Conservation (phyloP, 2,113 vertebrate species). For the Dissostichus mawsoni region DNA sequence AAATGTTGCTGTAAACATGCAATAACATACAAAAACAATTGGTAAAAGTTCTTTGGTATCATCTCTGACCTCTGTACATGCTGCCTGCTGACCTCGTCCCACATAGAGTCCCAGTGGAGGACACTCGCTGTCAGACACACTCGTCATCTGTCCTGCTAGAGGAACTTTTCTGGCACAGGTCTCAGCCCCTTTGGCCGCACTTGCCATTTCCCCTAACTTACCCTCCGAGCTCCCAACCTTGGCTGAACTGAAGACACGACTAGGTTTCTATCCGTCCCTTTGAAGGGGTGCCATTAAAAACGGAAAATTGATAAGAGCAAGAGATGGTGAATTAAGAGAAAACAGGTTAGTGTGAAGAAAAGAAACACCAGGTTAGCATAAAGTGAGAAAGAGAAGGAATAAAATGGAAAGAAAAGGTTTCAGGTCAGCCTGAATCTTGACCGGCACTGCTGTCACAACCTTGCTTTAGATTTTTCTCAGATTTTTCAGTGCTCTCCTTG, state of each 20-base stretch:
- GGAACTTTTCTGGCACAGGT: constrained; percentile 23
- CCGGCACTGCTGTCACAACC: constrained; percentile 31
- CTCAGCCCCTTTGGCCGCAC: constrained; percentile 16
- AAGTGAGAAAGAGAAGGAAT: not conserved
- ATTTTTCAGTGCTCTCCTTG: constrained; percentile 32
- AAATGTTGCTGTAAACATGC: not conserved
- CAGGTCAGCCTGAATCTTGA: constrained; percentile 33
- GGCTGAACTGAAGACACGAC: constrained; percentile 1
- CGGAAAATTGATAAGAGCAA: constrained; percentile 5
- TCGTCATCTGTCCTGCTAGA: constrained; percentile 13
- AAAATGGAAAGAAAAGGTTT: constrained; percentile 58
- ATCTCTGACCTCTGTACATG: not conserved
- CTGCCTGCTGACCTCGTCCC: not conserved
- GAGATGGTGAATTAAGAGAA: constrained; percentile 13
- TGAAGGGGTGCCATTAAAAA: constrained; percentile 28
- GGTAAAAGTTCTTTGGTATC: not conserved
- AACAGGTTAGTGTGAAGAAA: not conserved
- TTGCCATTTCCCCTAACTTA: constrained; percentile 16
- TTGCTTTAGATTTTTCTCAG: constrained; percentile 49
- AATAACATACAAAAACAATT: not conserved
- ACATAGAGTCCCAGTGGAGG: constrained; percentile 10
- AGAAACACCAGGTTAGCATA: not conserved
- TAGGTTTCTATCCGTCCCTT: constrained; percentile 17
- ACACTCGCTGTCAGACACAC: constrained; percentile 5
- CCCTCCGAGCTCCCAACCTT: constrained; percentile 3